A percentile compares a stretch with the other conserved stretches of the same genome.
These are phyloP conservation scores for Malacoctenus gilli DNA, from an alignment of 2,797 vertebrate genomes.

Conservation along the genomic window DNA sequence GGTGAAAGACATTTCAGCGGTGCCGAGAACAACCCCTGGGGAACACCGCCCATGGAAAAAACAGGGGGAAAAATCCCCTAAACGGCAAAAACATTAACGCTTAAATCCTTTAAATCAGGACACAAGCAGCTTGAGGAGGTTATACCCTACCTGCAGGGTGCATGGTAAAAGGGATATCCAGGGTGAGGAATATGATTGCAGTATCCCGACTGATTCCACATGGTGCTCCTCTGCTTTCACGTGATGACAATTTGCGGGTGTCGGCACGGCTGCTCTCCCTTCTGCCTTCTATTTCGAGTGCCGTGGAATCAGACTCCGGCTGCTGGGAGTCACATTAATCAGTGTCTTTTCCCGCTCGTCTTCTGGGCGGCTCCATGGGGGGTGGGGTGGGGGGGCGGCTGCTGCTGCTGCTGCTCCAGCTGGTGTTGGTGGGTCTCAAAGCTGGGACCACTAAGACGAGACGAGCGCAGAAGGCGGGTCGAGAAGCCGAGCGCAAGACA, in stretches of 20 bases:
- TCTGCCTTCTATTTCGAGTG: constrained; percentile 47
- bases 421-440: constrained; percentile 4
- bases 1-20: neutral
- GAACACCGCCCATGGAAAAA: neutral
- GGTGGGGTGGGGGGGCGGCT: neutral
- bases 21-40: neutral
- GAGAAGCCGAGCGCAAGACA: constrained; percentile 8
- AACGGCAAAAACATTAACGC: neutral
- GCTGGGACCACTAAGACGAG: constrained; percentile 15
- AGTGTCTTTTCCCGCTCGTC: constrained; percentile 33
- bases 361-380: constrained; percentile 52
- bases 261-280: constrained; percentile 3
- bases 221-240: constrained; percentile 68
- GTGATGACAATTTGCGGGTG: constrained; percentile 37
- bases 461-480: constrained; percentile 26
- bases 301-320: constrained; percentile 41
- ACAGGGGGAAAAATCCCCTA: neutral
- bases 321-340: constrained; percentile 55
- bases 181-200: constrained; percentile 80
- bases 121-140: neutral
- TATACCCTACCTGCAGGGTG: constrained; percentile 76
- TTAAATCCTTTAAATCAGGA: no score
- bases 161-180: constrained; percentile 80
- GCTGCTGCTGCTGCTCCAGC: neutral
- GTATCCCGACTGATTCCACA: constrained; percentile 85